Conservation (phyloP, 2,888 invertebrate genomes). For the Chymomyza amoena region DNA sequence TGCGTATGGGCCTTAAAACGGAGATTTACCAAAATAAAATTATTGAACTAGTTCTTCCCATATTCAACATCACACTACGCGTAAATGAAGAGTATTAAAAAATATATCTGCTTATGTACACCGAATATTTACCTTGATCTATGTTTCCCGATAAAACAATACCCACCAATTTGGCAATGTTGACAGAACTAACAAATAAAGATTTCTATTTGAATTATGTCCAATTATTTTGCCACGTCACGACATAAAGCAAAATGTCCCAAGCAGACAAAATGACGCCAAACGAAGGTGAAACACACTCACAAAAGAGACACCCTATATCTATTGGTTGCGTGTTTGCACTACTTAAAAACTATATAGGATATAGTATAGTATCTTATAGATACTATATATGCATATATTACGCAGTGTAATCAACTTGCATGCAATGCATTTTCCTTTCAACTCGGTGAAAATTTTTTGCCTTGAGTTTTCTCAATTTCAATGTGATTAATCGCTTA, state of each 20-base stretch:
- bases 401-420: neutral
- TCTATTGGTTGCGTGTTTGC: neutral
- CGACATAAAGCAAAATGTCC: slow-evolving; percentile 10
- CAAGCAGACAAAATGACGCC: slow-evolving; percentile 40
- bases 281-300: slow-evolving; percentile 10
- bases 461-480: slow-evolving; percentile 37
- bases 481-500: neutral
- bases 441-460: neutral
- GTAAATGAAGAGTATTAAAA: neutral
- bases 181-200: slow-evolving; percentile 13
- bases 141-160: neutral
- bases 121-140: neutral
- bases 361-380: no score
- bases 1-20: no score
- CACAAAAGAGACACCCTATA: neutral
- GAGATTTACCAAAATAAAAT: no score
- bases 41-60: no score
- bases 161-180: slow-evolving; percentile 8
- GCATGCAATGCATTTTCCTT: slow-evolving; percentile 8
- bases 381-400: neutral
- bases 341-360: neutral
- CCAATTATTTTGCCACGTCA: neutral
- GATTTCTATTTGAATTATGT: neutral
- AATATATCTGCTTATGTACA: neutral
- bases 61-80: no score